A percentile compares a stretch with the other conserved stretches of the same genome.
These are phyloP conservation scores for Venustaconcha ellipsiformis DNA, from an alignment of 1,140 invertebrate genomes.

Conservation along the genomic window DNA sequence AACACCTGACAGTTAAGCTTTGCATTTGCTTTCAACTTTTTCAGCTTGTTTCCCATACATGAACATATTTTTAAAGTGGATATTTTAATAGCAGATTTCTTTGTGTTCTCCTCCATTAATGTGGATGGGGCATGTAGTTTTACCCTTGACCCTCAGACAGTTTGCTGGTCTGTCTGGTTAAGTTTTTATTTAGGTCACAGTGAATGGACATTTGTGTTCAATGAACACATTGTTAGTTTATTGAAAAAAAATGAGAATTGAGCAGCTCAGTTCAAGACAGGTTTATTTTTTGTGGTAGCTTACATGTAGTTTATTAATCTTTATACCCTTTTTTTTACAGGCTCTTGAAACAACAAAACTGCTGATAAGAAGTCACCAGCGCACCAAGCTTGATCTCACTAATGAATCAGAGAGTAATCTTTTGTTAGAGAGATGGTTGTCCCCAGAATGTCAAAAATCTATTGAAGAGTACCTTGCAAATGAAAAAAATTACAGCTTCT, in stretches of 20 bases:
- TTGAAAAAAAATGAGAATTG: background rate
- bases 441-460: slow-evolving; percentile 71
- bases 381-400: slow-evolving; percentile 70
- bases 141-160: no score
- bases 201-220: background rate
- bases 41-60: no score
- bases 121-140: no score
- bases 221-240: background rate
- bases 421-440: slow-evolving; percentile 74
- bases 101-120: no score
- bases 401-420: slow-evolving; percentile 74
- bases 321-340: slow-evolving; percentile 38
- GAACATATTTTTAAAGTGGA: no score
- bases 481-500: slow-evolving; percentile 57
- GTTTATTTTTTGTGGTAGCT: background rate
- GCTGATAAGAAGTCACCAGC: slow-evolving; percentile 56
- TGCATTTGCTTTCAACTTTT: no score
- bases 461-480: slow-evolving; percentile 57
- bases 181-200: background rate
- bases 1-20: no score
- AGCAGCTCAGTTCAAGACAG: background rate
- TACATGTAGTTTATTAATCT: background rate
- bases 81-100: no score
- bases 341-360: slow-evolving; percentile 65
- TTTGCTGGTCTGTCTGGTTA: background rate